Conservation (phyloP, 2,888 invertebrate genomes). For the Hirtodrosophila alboralis region DNA sequence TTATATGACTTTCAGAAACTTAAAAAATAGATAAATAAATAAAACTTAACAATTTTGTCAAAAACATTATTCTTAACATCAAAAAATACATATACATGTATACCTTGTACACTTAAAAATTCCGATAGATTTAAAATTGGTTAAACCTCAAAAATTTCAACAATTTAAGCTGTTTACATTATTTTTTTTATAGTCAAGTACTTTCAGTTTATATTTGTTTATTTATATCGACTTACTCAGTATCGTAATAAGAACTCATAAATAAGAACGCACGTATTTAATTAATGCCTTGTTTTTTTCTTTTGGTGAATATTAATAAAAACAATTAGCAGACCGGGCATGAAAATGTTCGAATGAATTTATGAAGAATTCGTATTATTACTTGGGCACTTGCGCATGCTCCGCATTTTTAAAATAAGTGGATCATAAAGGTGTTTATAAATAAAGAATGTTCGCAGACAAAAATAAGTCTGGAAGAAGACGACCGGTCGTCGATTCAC, state of each 20-base stretch:
- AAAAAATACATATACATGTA: too few relatives aligned
- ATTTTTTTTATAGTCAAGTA: constrained; percentile 1
- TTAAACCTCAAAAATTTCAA: background rate
- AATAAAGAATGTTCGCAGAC: constrained; percentile 15
- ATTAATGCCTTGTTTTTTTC: constrained; percentile 10
- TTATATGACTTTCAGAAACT: too few relatives aligned
- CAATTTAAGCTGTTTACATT: background rate
- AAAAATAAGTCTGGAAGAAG: constrained; percentile 31
- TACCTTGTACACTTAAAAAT: too few relatives aligned
- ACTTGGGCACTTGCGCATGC: constrained; percentile 33
- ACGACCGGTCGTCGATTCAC: constrained; percentile 27
- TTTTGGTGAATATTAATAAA: constrained; percentile 15
- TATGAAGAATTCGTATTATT: constrained; percentile 21
- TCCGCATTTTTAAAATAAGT: constrained; percentile 44
- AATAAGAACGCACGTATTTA: constrained; percentile 44
- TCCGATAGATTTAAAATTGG: too few relatives aligned
- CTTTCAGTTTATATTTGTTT: constrained; percentile 14
- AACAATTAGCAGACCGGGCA: constrained; percentile 24
- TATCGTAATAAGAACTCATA: constrained; percentile 82
- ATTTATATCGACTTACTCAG: constrained; percentile 79
- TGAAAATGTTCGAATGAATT: constrained; percentile 20
- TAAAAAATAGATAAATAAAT: too few relatives aligned
- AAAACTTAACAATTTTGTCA: too few relatives aligned
- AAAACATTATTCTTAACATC: too few relatives aligned
- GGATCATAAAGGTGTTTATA: constrained; percentile 40